Conservation (phyloP, 2,888 invertebrate species). For the Hyppa rectilinea region DNA sequence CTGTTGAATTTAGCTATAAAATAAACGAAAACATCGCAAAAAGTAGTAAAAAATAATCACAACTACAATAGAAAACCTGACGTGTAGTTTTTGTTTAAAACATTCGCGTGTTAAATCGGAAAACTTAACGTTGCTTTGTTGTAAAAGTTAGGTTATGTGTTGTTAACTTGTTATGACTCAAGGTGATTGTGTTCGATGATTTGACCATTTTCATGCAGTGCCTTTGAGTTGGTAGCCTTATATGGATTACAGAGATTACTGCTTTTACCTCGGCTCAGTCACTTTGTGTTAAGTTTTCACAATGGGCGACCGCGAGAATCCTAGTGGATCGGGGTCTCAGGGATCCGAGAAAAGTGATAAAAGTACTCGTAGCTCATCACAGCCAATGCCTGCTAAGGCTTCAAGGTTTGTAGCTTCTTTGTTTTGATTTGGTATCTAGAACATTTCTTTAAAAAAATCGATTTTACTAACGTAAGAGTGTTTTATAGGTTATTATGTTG, state of each 20-base stretch:
- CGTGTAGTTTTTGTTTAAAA: conserved; percentile 38
- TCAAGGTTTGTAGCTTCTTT: conserved; percentile 74
- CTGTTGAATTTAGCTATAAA: conserved; percentile 68
- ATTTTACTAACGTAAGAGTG: no score
- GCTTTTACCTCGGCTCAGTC: conserved; percentile 62
- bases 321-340: conserved; percentile 78
- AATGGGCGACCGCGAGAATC: conserved; percentile 85
- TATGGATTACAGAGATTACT: conserved; percentile 80
- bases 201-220: conserved; percentile 78
- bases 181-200: conserved; percentile 77
- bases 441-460: background rate
- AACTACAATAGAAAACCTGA: conserved; percentile 37
- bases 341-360: conserved; percentile 73
- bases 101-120: conserved; percentile 38
- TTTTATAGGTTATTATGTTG: no score
- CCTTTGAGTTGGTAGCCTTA: conserved; percentile 78
- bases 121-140: conserved; percentile 67
- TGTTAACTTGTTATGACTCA: conserved; percentile 82
- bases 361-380: conserved; percentile 75
- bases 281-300: conserved; percentile 72
- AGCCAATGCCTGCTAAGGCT: conserved; percentile 81
- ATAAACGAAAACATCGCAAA: conserved; percentile 60
- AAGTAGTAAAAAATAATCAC: conserved; percentile 44
- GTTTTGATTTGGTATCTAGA: conserved; percentile 15
- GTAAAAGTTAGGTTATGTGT: conserved; percentile 82